Base-by-base conservation (phyloP, 2,797 vertebrate genomes). In the Antrozous pallidus region DNA sequence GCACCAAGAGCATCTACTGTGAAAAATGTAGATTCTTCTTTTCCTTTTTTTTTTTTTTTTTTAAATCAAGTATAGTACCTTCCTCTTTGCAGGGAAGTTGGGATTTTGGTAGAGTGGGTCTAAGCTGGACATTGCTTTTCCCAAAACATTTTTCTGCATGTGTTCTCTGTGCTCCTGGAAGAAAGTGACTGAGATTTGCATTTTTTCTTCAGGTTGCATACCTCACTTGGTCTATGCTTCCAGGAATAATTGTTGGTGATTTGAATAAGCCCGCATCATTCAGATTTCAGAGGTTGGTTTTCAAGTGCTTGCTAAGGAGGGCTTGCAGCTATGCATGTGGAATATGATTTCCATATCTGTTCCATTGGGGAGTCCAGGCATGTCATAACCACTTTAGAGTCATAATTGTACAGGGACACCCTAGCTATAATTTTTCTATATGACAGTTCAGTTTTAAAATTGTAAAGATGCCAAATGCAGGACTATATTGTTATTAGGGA, bases 371-470 rank as follows among this genome's bases (percentile, higher is more conserved):
- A 94, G 95, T 96, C 88, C 65, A 80, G 93, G 65, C 91, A 82
- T 94, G 96, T 92, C 95, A 90, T 91, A 93, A 88, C 77, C 93
- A 96, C 96, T 97, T 96, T 93, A 94, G 95, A 96, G 81, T 91
- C 94, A 86, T 91, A 92, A 92, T 77, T 96, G 93, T 95, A 85
- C 49, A 93, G 83, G 94, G 95, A 88, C 54, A 93, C 65, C 74
- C 88, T 83, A 67, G 63, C 79, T 94, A 36, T 95, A 94, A 95
- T 95, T 96, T 96, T 96, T 96, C 80, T 92, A 70, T 93, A 92
- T 83, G 94, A 95, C 92, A 94, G 90, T 96, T 96, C 74, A 92
- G 94, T 95, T 96, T 95, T 93, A 96, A 97, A 97, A 95, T 95
- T 96, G 95, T 97, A 93, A 96, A 81, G 87, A 73, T 96, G 96